Percentiles rank a stretch among this genome's conserved stretches.
These are phyloP conservation scores for Bellardia bayeri DNA, from an alignment of 2,888 invertebrate genomes.

Conservation along the genomic window DNA sequence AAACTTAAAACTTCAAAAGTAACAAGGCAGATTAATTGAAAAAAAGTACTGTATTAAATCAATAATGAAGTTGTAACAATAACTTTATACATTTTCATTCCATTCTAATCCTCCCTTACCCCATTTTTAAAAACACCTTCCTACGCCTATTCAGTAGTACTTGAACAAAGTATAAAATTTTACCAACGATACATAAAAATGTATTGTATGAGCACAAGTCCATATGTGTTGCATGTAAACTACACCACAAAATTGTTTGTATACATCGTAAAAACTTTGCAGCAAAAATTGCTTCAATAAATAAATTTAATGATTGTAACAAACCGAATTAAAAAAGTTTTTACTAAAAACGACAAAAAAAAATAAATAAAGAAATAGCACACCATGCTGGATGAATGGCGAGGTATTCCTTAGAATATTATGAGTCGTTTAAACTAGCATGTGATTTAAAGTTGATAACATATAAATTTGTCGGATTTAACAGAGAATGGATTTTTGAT, in stretches of 20 bases:
- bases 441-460: no score
- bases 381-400: neutral
- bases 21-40: no score
- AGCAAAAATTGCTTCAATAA: constrained; percentile 48
- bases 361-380: neutral
- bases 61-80: no score
- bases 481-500: no score
- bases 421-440: no score
- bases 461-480: no score
- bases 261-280: constrained; percentile 29
- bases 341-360: neutral
- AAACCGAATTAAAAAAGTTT: constrained; percentile 53
- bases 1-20: no score
- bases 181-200: neutral
- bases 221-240: neutral
- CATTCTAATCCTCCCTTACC: neutral
- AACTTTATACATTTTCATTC: neutral
- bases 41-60: no score
- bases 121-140: neutral
- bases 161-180: neutral
- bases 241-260: constrained; percentile 60
- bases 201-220: neutral
- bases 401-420: no score
- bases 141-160: neutral
- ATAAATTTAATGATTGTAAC: constrained; percentile 55